A percentile compares a stretch with the other conserved stretches of the same genome.
Conservation (phyloP, 2,888 invertebrate genomes). For the Tipula helvola region DNA sequence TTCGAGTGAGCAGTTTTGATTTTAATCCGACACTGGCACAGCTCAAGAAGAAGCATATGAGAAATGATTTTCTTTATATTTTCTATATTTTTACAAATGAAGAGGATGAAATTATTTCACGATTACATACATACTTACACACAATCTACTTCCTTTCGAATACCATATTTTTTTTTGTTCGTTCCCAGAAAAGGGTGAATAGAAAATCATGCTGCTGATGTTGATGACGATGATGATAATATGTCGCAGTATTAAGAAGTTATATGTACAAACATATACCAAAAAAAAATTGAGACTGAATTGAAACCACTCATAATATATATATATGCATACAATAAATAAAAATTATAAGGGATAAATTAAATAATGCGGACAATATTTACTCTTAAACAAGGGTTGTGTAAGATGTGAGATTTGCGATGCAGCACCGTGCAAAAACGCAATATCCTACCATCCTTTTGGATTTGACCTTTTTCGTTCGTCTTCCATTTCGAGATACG, state of each 20-base stretch:
- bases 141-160: neutral
- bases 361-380: neutral
- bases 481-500: neutral
- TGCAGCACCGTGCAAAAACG: neutral
- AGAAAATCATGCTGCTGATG: neutral
- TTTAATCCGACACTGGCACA: neutral
- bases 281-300: neutral
- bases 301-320: neutral
- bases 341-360: neutral
- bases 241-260: conserved; percentile 4
- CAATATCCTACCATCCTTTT: neutral
- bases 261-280: neutral
- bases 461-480: neutral
- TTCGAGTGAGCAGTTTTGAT: neutral
- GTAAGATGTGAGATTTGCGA: neutral
- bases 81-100: neutral
- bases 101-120: neutral
- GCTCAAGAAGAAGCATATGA: neutral
- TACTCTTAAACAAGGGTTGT: neutral
- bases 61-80: neutral
- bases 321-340: neutral
- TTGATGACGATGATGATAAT: neutral
- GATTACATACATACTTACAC: neutral
- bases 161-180: neutral
- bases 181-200: neutral